Conservation (phyloP, 2,888 invertebrate genomes). For the Orthonevra nobilis region DNA sequence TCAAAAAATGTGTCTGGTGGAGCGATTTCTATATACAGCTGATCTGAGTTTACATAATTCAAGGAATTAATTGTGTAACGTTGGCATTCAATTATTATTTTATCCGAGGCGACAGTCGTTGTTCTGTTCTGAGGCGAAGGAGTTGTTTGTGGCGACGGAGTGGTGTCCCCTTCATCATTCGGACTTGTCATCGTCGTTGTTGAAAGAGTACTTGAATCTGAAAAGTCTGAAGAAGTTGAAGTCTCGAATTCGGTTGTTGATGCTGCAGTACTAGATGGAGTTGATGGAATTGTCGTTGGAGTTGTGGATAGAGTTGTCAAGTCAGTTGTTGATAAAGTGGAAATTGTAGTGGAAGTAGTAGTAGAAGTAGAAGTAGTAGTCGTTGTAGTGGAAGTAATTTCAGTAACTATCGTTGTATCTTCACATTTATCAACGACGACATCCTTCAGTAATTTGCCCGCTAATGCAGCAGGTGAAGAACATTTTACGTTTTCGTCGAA, state of each 20-base stretch:
- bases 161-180: not conserved
- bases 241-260: not conserved
- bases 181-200: not conserved
- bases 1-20: constrained; percentile 23
- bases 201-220: not conserved
- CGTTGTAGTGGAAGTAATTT: not conserved
- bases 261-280: too few species aligned
- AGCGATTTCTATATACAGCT: constrained; percentile 11
- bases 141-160: constrained; percentile 17
- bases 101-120: constrained; percentile 28
- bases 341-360: not conserved
- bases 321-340: not conserved
- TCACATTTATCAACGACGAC: not conserved
- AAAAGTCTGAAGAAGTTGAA: not conserved
- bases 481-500: constrained; percentile 47
- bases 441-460: constrained; percentile 1
- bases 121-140: constrained; percentile 37
- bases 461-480: constrained; percentile 40
- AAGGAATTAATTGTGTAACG: not conserved
- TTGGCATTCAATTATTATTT: constrained; percentile 28
- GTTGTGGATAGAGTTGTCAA: too few species aligned
- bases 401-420: not conserved
- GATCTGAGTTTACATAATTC: not conserved
- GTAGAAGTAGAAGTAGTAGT: constrained; percentile 4
- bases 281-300: not conserved